Percentiles rank a stretch among this genome's conserved stretches.
These are phyloP conservation scores for Tetropium fuscum DNA, from an alignment of 2,888 invertebrate genomes.

Conservation along the genomic window DNA sequence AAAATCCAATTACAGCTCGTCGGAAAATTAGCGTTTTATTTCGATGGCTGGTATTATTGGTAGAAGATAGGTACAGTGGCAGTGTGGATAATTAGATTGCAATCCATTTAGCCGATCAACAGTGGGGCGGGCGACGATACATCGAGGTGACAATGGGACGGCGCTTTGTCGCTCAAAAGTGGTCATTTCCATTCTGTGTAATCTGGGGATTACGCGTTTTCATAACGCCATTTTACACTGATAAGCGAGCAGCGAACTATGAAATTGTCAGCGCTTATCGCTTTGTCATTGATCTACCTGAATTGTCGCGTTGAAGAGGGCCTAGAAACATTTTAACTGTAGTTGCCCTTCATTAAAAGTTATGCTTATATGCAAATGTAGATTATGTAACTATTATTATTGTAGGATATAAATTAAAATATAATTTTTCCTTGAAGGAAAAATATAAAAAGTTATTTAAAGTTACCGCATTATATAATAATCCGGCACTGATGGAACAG, in stretches of 20 bases:
- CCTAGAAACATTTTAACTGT: no score
- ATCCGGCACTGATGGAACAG: no score
- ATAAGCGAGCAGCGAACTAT: slow-evolving; percentile 21
- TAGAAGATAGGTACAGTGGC: slow-evolving; percentile 29
- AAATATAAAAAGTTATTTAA: no score
- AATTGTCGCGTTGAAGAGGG: no score
- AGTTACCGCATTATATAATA: no score
- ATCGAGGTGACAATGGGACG: slow-evolving; percentile 31
- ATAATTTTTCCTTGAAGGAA: no score
- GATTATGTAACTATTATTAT: no score
- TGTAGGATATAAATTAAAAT: no score
- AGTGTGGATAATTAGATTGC: slow-evolving; percentile 30
- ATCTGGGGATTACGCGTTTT: slow-evolving; percentile 23
- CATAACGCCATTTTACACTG: slow-evolving; percentile 28
- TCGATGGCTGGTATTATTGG: slow-evolving; percentile 29
- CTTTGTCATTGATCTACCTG: no score
- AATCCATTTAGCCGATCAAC: slow-evolving; percentile 31
- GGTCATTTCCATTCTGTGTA: slow-evolving; percentile 27
- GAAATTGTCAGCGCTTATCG: slow-evolving; percentile 26
- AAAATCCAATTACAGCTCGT: slow-evolving; percentile 36
- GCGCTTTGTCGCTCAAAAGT: slow-evolving; percentile 18
- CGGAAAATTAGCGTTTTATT: slow-evolving; percentile 37
- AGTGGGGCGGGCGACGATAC: slow-evolving; percentile 12
- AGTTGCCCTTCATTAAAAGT: no score
- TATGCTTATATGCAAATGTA: no score